Evolutionary conservation across 2,113 vertebrate genomes (phyloP).

Genomic region (Centropristis striata): DNA sequence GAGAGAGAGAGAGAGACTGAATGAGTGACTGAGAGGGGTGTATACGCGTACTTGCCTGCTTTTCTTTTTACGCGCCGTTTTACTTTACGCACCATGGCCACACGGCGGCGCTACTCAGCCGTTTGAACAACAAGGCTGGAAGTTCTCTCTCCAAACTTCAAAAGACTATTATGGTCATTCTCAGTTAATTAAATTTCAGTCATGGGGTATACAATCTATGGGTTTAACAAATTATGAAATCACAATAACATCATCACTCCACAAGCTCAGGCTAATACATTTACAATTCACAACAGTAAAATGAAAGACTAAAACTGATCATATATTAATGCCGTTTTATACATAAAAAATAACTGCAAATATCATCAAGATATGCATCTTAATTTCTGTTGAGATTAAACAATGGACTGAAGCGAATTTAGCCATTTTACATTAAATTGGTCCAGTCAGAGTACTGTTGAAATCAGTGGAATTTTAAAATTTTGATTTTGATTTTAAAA

Average conservation of each 20-base stretch:
- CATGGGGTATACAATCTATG: not conserved
- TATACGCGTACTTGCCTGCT: not conserved
- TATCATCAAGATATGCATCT: not conserved
- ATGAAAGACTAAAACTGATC: not conserved
- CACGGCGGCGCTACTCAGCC: conserved; percentile 71
- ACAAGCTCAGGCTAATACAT: not conserved
- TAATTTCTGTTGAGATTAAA: not conserved
- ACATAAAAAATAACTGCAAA: not conserved
- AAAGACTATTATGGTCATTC: too few species aligned
- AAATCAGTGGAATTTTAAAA: too few species aligned
- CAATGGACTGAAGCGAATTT: too few species aligned
- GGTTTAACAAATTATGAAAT: not conserved
- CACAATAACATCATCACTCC: too few species aligned
- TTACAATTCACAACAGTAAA: not conserved
- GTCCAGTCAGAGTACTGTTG: not conserved
- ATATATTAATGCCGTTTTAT: not conserved
- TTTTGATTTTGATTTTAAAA: too few species aligned
- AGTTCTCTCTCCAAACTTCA: not conserved
- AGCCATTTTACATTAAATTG: not conserved
- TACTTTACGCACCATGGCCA: conserved; percentile 35
- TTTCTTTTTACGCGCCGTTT: not conserved
- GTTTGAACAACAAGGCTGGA: not conserved
- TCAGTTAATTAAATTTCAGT: not conserved
- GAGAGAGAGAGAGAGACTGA: too few species aligned
- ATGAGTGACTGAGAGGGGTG: not conserved